phyloP scores from a whole-genome alignment of 2,113 vertebrate genomes.

The Thryonomys swinderianus region DNA sequence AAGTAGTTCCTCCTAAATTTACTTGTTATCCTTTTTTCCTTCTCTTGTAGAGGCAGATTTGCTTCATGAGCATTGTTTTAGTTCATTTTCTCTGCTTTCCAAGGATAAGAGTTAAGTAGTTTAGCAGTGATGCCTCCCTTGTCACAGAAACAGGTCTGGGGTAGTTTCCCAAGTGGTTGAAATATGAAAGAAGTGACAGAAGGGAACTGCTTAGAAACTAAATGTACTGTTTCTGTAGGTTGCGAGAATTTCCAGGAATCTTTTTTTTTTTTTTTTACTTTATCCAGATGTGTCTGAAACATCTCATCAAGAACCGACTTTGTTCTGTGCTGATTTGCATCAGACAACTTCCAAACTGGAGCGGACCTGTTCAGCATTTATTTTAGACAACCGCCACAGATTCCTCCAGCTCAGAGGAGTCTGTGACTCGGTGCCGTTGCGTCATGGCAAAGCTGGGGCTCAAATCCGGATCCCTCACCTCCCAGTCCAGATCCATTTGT shows the following conservation, averaged over 20 bases:
- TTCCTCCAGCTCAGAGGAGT: neutral
- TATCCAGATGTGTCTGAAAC: neutral
- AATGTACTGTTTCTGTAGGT: neutral
- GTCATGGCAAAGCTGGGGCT: neutral
- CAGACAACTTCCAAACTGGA: neutral
- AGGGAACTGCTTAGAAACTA: neutral
- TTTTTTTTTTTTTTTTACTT: neutral
- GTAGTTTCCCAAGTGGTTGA: neutral
- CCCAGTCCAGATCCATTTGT: neutral
- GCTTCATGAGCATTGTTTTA: neutral
- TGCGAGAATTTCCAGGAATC: neutral
- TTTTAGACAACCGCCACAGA: neutral
- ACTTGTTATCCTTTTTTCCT: neutral
- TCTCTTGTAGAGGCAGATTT: neutral
- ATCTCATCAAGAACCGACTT: neutral
- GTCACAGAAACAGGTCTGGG: neutral
- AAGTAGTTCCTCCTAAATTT: neutral
- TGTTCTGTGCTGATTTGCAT: neutral
- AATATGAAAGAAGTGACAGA: neutral
- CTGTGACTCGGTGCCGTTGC: neutral
- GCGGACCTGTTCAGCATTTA: neutral
- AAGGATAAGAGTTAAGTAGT: neutral
- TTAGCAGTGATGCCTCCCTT: neutral
- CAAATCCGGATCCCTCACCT: neutral
- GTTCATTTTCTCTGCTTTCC: neutral